These are phyloP conservation scores for Coracopsis vasa DNA, from an alignment of 2,113 vertebrate genomes.

Conservation along the genomic window DNA sequence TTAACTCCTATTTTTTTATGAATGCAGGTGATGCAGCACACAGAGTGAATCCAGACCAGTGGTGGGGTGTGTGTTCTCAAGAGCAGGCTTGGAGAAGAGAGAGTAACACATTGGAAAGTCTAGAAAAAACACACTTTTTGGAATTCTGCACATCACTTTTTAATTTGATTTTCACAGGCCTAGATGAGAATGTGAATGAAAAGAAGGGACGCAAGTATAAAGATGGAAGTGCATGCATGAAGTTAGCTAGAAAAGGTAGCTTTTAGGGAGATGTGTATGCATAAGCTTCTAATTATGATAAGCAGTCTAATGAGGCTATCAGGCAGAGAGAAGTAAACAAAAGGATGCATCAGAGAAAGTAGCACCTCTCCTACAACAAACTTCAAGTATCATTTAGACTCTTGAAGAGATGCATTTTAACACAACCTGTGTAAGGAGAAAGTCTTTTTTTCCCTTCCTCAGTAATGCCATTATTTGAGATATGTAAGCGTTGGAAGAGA, in stretches of 20 bases:
- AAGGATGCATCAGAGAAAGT: slow-evolving; percentile 5
- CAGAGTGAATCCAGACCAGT: not conserved
- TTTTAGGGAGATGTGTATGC: not conserved
- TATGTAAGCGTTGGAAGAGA: not conserved
- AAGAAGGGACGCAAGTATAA: not conserved
- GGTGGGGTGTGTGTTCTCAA: not conserved
- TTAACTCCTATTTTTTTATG: not conserved
- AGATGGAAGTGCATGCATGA: not conserved
- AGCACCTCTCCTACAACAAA: not conserved
- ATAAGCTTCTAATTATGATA: not conserved
- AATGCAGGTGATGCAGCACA: not conserved
- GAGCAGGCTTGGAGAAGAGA: not conserved
- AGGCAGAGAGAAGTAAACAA: not conserved
- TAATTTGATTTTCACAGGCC: not conserved
- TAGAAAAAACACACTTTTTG: not conserved
- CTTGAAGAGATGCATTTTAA: not conserved
- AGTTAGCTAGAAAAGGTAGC: not conserved
- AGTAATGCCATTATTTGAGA: not conserved
- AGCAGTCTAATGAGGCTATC: not conserved
- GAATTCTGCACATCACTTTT: not conserved
- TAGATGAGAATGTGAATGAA: not conserved
- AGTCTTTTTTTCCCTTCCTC: not conserved
- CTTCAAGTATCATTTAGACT: not conserved
- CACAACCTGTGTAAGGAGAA: not conserved
- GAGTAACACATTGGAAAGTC: not conserved